Evolutionary conservation across 2,888 invertebrate species (phyloP).

Genomic region (Nezara viridula): DNA sequence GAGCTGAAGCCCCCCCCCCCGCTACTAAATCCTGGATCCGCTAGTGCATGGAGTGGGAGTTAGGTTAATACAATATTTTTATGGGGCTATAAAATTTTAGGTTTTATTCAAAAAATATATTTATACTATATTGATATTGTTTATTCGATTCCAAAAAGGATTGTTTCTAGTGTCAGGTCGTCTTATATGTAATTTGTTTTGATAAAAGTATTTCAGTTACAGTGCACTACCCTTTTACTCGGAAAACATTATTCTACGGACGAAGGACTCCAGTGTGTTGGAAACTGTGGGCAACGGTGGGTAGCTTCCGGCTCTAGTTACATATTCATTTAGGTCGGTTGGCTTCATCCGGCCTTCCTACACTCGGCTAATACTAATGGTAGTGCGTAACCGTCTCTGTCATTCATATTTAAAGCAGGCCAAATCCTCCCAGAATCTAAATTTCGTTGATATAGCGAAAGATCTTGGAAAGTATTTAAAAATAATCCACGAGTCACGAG

Average conservation of each 20-base stretch:
- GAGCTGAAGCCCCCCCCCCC: too few species aligned
- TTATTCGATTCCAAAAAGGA: too few species aligned
- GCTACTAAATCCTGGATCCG: too few species aligned
- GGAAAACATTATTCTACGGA: background rate
- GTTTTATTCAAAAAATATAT: too few species aligned
- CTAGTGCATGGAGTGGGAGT: too few species aligned
- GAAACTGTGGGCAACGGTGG: constrained; percentile 39
- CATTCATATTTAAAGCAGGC: constrained; percentile 32
- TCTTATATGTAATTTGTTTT: too few species aligned
- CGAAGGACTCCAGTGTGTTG: background rate
- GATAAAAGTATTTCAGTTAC: background rate
- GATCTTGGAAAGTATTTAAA: constrained; percentile 8
- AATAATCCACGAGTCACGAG: background rate
- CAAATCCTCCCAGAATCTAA: background rate
- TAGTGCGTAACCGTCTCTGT: constrained; percentile 26
- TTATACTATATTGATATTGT: too few species aligned
- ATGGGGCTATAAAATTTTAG: too few species aligned
- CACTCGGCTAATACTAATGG: constrained; percentile 42
- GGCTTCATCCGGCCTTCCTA: constrained; percentile 37
- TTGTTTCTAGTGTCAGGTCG: too few species aligned
- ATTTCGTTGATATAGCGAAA: background rate
- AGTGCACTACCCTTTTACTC: background rate
- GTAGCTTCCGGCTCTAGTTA: constrained; percentile 40
- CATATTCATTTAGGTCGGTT: constrained; percentile 48
- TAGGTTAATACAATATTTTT: too few species aligned